Conservation (phyloP, 2,113 vertebrate genomes). For the Nicator chloris region DNA sequence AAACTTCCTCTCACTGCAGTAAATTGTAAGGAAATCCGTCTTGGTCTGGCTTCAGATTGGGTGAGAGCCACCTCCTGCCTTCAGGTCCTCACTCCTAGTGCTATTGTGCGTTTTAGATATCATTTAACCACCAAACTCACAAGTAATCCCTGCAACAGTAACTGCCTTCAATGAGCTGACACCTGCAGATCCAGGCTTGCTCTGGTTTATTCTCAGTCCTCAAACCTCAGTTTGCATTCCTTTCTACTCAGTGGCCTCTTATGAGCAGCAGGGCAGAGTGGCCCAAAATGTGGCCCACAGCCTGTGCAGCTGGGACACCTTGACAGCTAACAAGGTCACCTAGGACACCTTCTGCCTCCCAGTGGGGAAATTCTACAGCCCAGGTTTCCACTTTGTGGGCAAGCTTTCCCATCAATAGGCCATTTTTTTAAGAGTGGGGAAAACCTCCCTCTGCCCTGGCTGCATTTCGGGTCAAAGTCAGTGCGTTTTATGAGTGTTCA, state of each 20-base stretch:
- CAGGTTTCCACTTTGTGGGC: background rate
- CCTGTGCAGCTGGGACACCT: background rate
- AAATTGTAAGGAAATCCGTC: background rate
- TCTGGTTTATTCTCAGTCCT: background rate
- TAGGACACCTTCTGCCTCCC: background rate
- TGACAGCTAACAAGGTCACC: background rate
- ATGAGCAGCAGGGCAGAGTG: accelerated
- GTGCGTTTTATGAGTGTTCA: background rate
- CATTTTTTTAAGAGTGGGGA: background rate
- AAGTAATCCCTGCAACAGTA: background rate
- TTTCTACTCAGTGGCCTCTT: background rate
- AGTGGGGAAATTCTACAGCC: background rate
- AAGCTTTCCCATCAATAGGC: background rate
- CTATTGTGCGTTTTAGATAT: background rate
- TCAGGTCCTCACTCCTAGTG: background rate
- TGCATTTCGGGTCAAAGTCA: background rate
- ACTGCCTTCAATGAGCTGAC: background rate
- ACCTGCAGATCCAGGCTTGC: background rate
- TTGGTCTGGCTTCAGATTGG: background rate
- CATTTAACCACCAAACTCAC: background rate
- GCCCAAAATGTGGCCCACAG: accelerated
- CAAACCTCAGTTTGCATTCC: background rate
- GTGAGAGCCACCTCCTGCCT: background rate
- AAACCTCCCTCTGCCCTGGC: background rate
- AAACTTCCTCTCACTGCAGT: background rate